Conservation (phyloP, 37 sponge, comb jelly and placozoan species). For the Tethya wilhelma region DNA sequence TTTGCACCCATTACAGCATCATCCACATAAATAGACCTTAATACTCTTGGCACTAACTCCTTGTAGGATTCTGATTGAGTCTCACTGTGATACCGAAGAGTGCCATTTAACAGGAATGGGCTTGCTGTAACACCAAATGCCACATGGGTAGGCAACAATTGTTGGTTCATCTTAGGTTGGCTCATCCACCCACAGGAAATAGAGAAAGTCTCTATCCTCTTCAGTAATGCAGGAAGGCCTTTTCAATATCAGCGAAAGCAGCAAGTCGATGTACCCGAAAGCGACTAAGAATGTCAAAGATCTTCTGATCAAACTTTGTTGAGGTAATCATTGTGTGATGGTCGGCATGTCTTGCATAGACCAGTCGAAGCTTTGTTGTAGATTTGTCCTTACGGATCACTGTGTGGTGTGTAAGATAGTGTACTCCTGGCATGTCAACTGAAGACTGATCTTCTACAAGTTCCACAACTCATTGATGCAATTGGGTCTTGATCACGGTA, state of each 20-base stretch:
- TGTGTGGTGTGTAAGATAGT: conserved; percentile 37
- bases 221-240: conserved; percentile 29
- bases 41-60: conserved; percentile 13
- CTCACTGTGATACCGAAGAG: conserved; percentile 23
- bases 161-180: conserved; percentile 1
- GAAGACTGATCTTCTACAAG: neutral
- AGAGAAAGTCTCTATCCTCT: conserved; percentile 31
- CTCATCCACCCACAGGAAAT: conserved; percentile 44
- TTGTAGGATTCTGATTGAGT: neutral
- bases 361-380: conserved; percentile 30
- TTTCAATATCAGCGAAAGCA: conserved; percentile 32
- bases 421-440: neutral
- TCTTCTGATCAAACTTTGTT: conserved; percentile 39
- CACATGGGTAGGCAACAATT: neutral
- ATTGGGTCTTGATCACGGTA: conserved; percentile 23
- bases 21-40: conserved; percentile 37
- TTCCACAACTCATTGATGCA: conserved; percentile 24
- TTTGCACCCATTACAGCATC: conserved; percentile 17
- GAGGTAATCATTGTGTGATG: neutral
- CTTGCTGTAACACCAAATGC: no score
- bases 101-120: conserved; percentile 39
- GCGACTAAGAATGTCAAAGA: conserved; percentile 23
- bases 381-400: conserved; percentile 32
- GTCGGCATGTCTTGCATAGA: conserved; percentile 19
- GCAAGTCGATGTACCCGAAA: conserved; percentile 27